These are phyloP conservation scores for Erebia ligea DNA, from an alignment of 2,888 invertebrate species.

Conservation along the genomic window DNA sequence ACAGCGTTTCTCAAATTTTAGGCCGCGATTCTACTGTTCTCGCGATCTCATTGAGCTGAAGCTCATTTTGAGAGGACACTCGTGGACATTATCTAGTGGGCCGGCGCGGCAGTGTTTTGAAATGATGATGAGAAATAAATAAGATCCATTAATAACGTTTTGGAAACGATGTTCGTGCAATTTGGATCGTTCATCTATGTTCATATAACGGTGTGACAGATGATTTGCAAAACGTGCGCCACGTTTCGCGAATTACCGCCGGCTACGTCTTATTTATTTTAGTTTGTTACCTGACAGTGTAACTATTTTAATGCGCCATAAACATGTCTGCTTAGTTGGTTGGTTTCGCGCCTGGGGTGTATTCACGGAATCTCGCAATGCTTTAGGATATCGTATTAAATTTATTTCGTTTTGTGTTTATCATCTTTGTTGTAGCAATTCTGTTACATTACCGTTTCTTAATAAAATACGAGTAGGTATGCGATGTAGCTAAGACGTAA, in stretches of 20 bases:
- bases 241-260: slow-evolving; percentile 30
- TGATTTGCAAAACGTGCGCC: slow-evolving; percentile 34
- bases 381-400: background rate
- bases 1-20: no score
- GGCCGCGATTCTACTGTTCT: no score
- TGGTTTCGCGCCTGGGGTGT: slow-evolving; percentile 22
- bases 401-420: slow-evolving; percentile 2
- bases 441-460: background rate
- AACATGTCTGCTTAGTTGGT: slow-evolving; percentile 24
- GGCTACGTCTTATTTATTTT: slow-evolving; percentile 28
- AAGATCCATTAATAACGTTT: background rate
- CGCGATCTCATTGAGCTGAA: no score
- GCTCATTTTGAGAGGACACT: no score
- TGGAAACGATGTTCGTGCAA: background rate
- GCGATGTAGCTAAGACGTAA: no score
- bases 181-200: slow-evolving; percentile 18
- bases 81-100: no score
- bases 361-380: slow-evolving; percentile 9
- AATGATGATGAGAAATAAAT: background rate
- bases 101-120: no score
- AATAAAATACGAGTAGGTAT: no score
- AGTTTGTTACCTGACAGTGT: slow-evolving; percentile 25
- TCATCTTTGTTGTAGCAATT: slow-evolving; percentile 1
- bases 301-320: slow-evolving; percentile 28
- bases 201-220: slow-evolving; percentile 27